These are phyloP conservation scores for Sinotaia quadrata DNA, from an alignment of 2,888 invertebrate genomes.

Conservation along the genomic window DNA sequence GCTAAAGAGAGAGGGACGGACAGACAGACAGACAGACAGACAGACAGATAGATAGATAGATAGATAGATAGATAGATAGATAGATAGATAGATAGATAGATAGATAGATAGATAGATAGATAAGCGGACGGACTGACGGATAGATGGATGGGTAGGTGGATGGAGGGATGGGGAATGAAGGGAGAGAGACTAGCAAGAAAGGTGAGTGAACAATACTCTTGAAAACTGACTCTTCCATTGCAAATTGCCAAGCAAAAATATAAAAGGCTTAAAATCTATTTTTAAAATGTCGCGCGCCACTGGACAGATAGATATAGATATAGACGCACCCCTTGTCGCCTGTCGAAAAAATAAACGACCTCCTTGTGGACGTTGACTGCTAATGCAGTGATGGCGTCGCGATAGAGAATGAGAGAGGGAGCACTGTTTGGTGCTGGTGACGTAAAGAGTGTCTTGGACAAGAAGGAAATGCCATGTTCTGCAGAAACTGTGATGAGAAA, in stretches of 20 bases:
- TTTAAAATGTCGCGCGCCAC: not conserved
- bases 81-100: constrained; percentile 2
- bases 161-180: not conserved
- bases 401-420: not conserved
- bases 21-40: no score
- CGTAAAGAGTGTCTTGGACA: constrained; percentile 18
- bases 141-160: no score
- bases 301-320: not conserved
- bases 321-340: not conserved
- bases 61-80: constrained; percentile 3
- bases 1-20: no score
- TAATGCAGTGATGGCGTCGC: constrained; percentile 12
- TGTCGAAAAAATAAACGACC: constrained; percentile 11
- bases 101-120: no score
- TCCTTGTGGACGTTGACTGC: constrained; percentile 9
- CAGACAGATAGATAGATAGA: no score
- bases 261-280: not conserved
- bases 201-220: no score
- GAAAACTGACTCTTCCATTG: no score
- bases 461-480: not conserved
- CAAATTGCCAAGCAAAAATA: no score
- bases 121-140: no score
- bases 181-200: no score
- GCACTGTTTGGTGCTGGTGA: not conserved
- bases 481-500: constrained; percentile 20